Conservation (phyloP, 2,113 vertebrate genomes). For the Copsychus sechellarum region DNA sequence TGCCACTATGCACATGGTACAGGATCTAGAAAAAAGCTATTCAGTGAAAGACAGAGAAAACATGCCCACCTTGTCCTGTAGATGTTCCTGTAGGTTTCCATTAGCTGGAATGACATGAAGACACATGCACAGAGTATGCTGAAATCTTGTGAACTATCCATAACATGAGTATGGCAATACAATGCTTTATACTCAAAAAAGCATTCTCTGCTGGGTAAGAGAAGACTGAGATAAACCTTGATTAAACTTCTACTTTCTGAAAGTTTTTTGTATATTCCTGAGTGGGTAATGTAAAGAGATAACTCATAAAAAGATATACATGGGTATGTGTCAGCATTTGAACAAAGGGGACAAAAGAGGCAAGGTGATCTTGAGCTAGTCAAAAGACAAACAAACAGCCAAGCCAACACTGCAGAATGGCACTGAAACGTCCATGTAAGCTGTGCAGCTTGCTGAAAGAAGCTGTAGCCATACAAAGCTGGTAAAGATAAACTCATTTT, state of each 20-base stretch:
- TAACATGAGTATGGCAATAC: not conserved
- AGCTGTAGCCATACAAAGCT: not conserved
- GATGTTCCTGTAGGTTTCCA: not conserved
- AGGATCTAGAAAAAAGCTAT: not conserved
- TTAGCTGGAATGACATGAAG: not conserved
- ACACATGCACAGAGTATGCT: not conserved
- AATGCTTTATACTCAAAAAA: not conserved
- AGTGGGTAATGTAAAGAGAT: not conserved
- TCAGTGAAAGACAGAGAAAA: not conserved
- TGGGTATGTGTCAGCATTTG: not conserved
- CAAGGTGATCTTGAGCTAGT: not conserved
- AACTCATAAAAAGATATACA: not conserved
- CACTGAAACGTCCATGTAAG: not conserved
- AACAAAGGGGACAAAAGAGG: not conserved
- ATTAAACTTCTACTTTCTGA: not conserved
- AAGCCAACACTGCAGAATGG: not conserved
- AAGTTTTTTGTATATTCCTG: not conserved
- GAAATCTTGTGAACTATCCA: not conserved
- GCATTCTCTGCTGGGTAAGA: not conserved
- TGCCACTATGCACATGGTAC: not conserved
- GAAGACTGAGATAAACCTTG: not conserved
- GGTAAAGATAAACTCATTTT: not conserved
- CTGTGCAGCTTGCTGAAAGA: not conserved
- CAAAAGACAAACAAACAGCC: not conserved
- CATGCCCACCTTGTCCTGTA: not conserved